A percentile compares a stretch with the other conserved stretches of the same genome.
These are phyloP conservation scores for Sebastolobus altivelis DNA, from an alignment of 2,797 vertebrate genomes.

Conservation along the genomic window DNA sequence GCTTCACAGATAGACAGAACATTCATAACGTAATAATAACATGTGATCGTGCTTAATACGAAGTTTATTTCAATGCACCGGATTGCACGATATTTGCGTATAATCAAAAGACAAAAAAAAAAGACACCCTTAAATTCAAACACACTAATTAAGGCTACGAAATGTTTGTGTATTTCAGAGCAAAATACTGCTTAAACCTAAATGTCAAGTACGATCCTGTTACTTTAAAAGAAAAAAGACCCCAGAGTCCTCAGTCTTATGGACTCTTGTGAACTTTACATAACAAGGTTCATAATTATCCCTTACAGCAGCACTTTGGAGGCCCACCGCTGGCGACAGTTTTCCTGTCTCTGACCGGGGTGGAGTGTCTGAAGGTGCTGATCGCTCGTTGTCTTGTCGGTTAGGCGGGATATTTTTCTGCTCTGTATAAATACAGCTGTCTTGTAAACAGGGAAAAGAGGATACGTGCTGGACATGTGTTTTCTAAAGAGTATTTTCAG, in stretches of 20 bases:
- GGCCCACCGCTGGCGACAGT: constrained; percentile 1
- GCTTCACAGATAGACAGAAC: not conserved
- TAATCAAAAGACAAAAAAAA: not conserved
- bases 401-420: not conserved
- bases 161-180: not conserved
- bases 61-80: not conserved
- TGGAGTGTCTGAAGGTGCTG: constrained; percentile 7
- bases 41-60: not conserved
- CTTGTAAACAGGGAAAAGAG: not conserved
- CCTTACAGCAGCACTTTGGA: constrained; percentile 33
- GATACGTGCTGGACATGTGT: not conserved
- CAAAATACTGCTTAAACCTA: not conserved
- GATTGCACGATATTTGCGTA: not conserved
- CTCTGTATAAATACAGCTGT: not conserved
- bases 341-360: not conserved
- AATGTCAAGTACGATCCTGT: not conserved
- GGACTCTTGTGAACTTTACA: constrained; percentile 4
- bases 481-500: not conserved
- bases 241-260: not conserved
- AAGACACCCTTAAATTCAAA: not conserved
- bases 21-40: not conserved
- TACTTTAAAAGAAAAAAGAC: not conserved
- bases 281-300: constrained; percentile 12
- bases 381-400: not conserved
- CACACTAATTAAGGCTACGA: not conserved